Conservation (phyloP, 2,113 vertebrate genomes). For the rat (Rattus norvegicus) region GRCr8 NC_086019.1:5940001-5940500, state of each 20-base stretch:
- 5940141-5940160: not conserved
- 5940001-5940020: not conserved
- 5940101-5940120: conserved; percentile 56
- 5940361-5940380: conserved; percentile 56
- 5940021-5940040: not conserved
- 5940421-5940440: conserved; percentile 12
- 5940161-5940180: conserved; percentile 6
- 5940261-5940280: conserved; percentile 69
- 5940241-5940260: conserved; percentile 61
- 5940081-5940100: not conserved
- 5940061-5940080: conserved; percentile 16
- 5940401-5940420: conserved; percentile 69
- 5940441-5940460: conserved; percentile 49
- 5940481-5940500: not conserved
- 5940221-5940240: conserved; percentile 54
- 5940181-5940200: conserved; percentile 62
- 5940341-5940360: conserved; percentile 53
- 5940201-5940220: not conserved
- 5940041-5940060: conserved; percentile 37
- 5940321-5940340: conserved; percentile 37
- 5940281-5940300: conserved; percentile 73
- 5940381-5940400: conserved; percentile 52
- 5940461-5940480: not conserved
- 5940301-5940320: conserved; percentile 60
- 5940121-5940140: not conserved